Percentiles rank a stretch among this genome's conserved stretches.
Conservation (phyloP, 2,797 vertebrate species). For the Aeoliscus strigatus region DNA sequence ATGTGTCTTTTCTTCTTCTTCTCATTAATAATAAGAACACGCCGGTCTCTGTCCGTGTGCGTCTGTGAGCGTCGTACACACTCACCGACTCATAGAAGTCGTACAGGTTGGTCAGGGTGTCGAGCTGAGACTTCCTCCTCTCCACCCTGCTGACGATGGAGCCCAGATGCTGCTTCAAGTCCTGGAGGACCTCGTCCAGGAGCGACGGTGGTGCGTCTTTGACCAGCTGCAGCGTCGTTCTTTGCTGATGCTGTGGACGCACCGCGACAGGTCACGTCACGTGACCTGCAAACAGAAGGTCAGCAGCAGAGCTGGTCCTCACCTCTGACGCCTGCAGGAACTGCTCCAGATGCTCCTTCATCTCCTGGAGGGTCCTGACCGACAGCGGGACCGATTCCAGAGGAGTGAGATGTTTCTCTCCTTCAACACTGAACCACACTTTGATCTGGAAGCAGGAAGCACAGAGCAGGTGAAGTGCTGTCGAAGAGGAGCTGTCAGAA, state of each 20-base stretch:
- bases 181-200: conserved; percentile 48
- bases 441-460: conserved; percentile 72
- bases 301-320: no score
- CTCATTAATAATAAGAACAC: no score
- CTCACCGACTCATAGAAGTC: conserved; percentile 80
- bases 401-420: conserved; percentile 65
- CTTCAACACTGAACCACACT: conserved; percentile 75
- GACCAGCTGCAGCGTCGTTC: conserved; percentile 62
- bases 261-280: not conserved
- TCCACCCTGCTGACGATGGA: conserved; percentile 65
- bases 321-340: conserved; percentile 70
- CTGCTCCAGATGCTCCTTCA: conserved; percentile 60
- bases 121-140: conserved; percentile 64
- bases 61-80: no score
- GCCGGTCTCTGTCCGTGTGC: no score
- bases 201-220: conserved; percentile 63
- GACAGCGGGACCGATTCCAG: conserved; percentile 67
- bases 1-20: no score
- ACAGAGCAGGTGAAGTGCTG: no score
- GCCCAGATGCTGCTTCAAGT: conserved; percentile 71
- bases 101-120: conserved; percentile 73
- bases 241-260: conserved; percentile 68
- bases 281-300: no score
- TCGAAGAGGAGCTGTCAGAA: no score
- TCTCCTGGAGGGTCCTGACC: conserved; percentile 57